Conservation (phyloP, 2,797 vertebrate genomes). For the Epinephelus awoara region DNA sequence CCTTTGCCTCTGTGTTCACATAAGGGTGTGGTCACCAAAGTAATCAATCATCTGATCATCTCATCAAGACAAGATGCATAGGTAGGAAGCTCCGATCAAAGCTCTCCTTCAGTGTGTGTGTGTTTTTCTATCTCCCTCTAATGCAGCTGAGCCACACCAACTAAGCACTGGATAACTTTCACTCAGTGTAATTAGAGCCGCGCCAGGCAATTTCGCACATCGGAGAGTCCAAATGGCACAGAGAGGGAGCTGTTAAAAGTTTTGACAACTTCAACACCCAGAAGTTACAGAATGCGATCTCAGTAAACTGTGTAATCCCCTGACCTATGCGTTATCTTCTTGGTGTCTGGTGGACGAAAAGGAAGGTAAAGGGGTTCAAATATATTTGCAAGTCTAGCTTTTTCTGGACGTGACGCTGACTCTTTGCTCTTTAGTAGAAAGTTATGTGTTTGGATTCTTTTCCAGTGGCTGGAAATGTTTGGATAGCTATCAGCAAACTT, state of each 20-base stretch:
- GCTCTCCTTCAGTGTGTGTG: neutral
- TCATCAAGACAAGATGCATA: conserved; percentile 1
- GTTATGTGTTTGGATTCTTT: neutral
- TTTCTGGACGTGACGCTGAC: neutral
- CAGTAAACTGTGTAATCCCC: conserved; percentile 45
- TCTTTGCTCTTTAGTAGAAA: neutral
- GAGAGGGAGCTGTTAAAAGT: conserved; percentile 57
- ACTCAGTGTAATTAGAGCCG: conserved; percentile 58
- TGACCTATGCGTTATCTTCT: conserved; percentile 44
- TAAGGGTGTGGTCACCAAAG: conserved; percentile 14
- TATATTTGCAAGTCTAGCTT: conserved; percentile 17
- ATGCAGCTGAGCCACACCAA: conserved; percentile 36
- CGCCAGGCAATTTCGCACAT: conserved; percentile 63
- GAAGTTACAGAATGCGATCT: conserved; percentile 59
- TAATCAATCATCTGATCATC: conserved; percentile 59
- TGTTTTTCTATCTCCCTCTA: conserved; percentile 20
- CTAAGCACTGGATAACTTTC: conserved; percentile 40
- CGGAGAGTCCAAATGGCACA: conserved; percentile 48
- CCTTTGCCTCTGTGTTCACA: conserved; percentile 27
- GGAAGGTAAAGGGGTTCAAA: conserved; percentile 32
- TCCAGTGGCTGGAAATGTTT: conserved; percentile 4
- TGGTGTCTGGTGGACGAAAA: conserved; percentile 8
- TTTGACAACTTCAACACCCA: conserved; percentile 60
- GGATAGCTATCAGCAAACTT: conserved; percentile 1
- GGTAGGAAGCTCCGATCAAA: conserved; percentile 16